Base-by-base conservation (phyloP, 2,113 vertebrate species). In the Nettapus auritus region DNA sequence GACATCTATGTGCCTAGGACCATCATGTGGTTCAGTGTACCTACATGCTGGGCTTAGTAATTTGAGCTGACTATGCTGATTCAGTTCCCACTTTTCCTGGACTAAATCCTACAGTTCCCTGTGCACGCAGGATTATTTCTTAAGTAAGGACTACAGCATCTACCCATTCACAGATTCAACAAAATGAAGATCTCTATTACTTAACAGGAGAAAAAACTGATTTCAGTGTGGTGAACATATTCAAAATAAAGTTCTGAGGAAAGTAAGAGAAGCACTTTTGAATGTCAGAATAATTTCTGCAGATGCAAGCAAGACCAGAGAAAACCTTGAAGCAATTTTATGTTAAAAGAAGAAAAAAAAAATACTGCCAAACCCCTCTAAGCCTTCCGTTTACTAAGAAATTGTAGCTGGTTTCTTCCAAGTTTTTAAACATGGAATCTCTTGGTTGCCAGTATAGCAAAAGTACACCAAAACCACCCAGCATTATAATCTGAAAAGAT, bases 1-100 rank as follows among this genome's bases (percentile, higher is more conserved):
- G 74, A 13, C 6, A 6, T 25, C 29, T 4, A 1, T 9, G 11
- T 15, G 14, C n/a, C 40, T 4, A 9, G 15, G 56, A 29, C 80
- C 13, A 2, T 8, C 2, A 4, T 19, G 6, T 8, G 28, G 28
- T 13, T 70, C 29, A 52, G n/a, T 7, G 6, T 3, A 15, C 20
- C 53, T 33, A 6, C 4, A 1, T 28, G 1, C 19, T 14, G 36
- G 13, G 7, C 40, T 38, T 21, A 15, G 59, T 3, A 19, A 11
- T 26, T 13, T 31, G 25, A 21, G 55, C 31, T 52, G 25, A 6
- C 38, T 56, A 2, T 56, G 13, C 52, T 20, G 29, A 56, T 26
- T 18, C 22, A 1, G 11, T 34, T 55, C 48, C 40, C 2, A 1
- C 23, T 56, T n/a, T 17, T 42, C 34, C 25, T 26, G 76, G n/a